These are phyloP conservation scores for Eospalax fontanierii DNA, from an alignment of 2,797 vertebrate genomes.

Conservation along the genomic window DNA sequence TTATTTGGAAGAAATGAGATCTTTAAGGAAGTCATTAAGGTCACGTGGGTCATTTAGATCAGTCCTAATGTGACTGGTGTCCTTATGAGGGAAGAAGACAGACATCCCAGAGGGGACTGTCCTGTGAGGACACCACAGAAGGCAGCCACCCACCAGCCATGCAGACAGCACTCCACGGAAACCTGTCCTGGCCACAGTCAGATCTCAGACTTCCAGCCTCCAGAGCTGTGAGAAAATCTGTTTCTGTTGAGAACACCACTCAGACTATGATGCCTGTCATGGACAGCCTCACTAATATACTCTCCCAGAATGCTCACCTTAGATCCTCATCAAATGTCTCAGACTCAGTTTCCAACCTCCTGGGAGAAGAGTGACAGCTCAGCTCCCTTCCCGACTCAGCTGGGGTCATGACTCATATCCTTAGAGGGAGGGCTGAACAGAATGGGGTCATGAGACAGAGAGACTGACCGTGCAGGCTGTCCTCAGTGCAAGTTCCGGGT, in stretches of 20 bases:
- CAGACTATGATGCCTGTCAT: background rate
- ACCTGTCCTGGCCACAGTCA: background rate
- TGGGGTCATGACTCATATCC: background rate
- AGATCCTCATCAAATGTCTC: background rate
- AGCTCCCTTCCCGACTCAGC: no score
- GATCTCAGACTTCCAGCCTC: background rate
- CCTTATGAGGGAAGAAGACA: no score
- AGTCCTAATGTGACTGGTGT: background rate
- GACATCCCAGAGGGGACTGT: fast-evolving
- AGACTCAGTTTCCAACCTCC: background rate
- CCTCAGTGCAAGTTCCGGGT: background rate
- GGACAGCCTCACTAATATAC: fast-evolving
- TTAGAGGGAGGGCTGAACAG: fast-evolving
- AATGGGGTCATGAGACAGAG: fast-evolving
- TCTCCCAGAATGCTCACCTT: background rate
- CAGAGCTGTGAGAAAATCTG: background rate
- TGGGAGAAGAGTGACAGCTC: background rate
- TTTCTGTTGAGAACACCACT: background rate
- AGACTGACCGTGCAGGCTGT: background rate
- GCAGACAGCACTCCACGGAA: background rate
- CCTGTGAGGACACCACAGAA: background rate
- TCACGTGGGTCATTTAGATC: background rate
- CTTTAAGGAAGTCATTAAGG: background rate
- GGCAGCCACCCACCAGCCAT: fast-evolving
- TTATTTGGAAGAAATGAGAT: background rate